These are phyloP conservation scores for Corynorhinus townsendii DNA, from an alignment of 2,113 vertebrate species.

Conservation along the genomic window DNA sequence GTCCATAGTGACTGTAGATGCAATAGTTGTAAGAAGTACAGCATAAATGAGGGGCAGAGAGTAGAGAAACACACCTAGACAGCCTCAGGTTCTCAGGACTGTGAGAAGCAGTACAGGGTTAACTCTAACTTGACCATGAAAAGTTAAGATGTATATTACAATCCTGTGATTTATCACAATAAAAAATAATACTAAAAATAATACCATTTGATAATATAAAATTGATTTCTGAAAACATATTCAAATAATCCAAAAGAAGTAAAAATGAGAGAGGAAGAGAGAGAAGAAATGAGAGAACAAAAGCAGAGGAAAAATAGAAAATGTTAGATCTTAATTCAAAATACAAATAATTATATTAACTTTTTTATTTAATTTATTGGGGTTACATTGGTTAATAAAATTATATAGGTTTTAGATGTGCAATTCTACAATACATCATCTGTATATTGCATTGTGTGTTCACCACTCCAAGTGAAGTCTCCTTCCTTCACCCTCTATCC, in stretches of 20 bases:
- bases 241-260: neutral
- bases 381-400: neutral
- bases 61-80: no score
- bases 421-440: neutral
- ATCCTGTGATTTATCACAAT: neutral
- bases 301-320: neutral
- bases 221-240: neutral
- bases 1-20: neutral
- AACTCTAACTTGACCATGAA: neutral
- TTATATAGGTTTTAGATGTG: neutral
- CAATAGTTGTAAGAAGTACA: neutral
- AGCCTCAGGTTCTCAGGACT: neutral
- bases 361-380: neutral
- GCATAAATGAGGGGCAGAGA: neutral
- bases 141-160: neutral
- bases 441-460: neutral
- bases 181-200: neutral
- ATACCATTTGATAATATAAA: neutral
- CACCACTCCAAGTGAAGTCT: neutral
- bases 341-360: neutral
- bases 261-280: neutral
- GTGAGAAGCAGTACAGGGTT: neutral
- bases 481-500: neutral
- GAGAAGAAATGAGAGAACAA: neutral
- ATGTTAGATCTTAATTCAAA: neutral